phyloP scores from a whole-genome alignment of 2,888 invertebrate species.

The Sturmia bella region DNA sequence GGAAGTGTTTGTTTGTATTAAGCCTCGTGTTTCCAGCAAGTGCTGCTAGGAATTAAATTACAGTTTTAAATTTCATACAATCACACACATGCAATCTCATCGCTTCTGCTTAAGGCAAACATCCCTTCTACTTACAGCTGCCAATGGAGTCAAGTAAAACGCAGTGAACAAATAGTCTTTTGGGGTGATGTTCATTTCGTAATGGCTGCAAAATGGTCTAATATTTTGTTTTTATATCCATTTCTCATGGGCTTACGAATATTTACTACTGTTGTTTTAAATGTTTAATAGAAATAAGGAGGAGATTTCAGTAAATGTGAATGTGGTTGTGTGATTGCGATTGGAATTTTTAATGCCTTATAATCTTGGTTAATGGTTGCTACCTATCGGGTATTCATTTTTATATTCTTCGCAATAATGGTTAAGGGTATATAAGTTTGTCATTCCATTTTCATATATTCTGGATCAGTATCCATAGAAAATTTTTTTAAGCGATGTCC shows the following conservation, averaged over 20 bases:
- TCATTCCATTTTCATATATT: background rate
- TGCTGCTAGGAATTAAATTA: conserved; percentile 57
- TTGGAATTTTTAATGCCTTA: conserved; percentile 19
- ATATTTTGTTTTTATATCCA: conserved; percentile 56
- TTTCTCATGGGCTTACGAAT: conserved; percentile 41
- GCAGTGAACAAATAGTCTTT: conserved; percentile 67
- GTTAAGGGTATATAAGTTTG: too few relatives aligned
- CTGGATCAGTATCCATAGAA: too few relatives aligned
- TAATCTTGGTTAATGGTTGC: conserved; percentile 36
- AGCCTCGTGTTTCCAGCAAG: conserved; percentile 71
- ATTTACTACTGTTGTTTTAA: conserved; percentile 24
- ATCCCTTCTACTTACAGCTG: conserved; percentile 34
- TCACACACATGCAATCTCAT: conserved; percentile 4
- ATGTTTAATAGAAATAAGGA: conserved; percentile 12
- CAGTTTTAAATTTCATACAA: conserved; percentile 33
- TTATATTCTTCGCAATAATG: conserved; percentile 12
- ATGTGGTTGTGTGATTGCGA: conserved; percentile 2
- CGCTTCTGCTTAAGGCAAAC: conserved; percentile 2
- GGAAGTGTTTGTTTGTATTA: conserved; percentile 79
- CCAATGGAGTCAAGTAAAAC: conserved; percentile 47
- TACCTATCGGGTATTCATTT: conserved; percentile 51
- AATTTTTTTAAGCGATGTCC: too few relatives aligned
- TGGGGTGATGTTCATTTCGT: conserved; percentile 77
- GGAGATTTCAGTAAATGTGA: conserved; percentile 9
- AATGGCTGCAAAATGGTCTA: conserved; percentile 74